Evolutionary conservation across 2,888 invertebrate genomes (phyloP), one percentile per base, ranked within the genome.

Genomic region (Alloplasta piceator): DNA sequence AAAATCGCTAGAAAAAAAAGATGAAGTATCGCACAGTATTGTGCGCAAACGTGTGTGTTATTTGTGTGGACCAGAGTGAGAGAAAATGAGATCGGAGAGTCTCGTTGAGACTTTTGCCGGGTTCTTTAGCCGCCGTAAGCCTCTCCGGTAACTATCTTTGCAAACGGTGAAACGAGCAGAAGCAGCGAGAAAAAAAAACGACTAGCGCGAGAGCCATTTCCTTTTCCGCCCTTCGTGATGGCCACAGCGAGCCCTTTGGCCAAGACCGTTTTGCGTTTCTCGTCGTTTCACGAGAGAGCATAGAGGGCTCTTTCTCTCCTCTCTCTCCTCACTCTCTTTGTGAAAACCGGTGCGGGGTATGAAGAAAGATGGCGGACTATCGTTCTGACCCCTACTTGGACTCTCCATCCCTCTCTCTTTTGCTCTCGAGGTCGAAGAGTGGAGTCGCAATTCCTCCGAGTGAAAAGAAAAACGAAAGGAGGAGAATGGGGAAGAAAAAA

Each of bases 1-100:
- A 86, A 84, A 83, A 83, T 82, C 68, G 78, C 82, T 80, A 70
- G 80, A 84, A 85, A 86, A 84, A 85, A 86, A 86, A 84, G 76
- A 78, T 61, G 74, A 70, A 43, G 75, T 63, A 81, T 74, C 61
- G n/a, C n/a, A 71, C 79, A 70, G 74, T 70, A 48, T 75, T 67
- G 56, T 83, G 58, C 26, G 26, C 26, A 26, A 26, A 26, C 26
- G 58, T 56, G 71, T 80, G 48, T n/a, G n/a, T n/a, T n/a, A n/a
- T 66, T 50, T 16, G 61, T 26, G 26, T 26, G 58, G 55, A 58
- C 56, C 46, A 73, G 38, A 74, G 66, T 73, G 61, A 64, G 66
- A 66, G 66, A 58, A 43, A 71, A 55, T 76, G 61, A 72, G 61
- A 60, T 26, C 26, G 26, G 68, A 71, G 66, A 73, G 73, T 74